Evolutionary conservation across 2,797 vertebrate species (phyloP).

Genomic region (Centroberyx gerrardi): DNA sequence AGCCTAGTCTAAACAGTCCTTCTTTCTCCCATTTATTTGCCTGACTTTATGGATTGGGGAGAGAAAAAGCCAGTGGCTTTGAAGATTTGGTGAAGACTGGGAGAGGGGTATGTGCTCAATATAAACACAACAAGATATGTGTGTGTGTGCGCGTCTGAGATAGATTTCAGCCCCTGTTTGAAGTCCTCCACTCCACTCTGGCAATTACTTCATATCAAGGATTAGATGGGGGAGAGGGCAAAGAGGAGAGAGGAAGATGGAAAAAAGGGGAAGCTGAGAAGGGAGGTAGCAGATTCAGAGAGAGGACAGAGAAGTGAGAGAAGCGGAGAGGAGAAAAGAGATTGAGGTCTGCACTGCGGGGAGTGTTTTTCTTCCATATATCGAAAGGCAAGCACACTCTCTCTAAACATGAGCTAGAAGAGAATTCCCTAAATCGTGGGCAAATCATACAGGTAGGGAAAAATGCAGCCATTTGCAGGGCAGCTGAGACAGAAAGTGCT

Average conservation of each 20-base stretch:
- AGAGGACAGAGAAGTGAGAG: constrained; percentile 50
- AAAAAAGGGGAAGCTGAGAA: constrained; percentile 54
- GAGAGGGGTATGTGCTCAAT: constrained; percentile 74
- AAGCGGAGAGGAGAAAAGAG: constrained; percentile 50
- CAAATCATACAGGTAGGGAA: constrained; percentile 39
- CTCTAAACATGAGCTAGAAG: constrained; percentile 53
- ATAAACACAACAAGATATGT: constrained; percentile 77
- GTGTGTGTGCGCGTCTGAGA: constrained; percentile 54
- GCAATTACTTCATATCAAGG: constrained; percentile 87
- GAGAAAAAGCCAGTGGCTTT: constrained; percentile 80
- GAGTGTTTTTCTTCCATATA: constrained; percentile 48
- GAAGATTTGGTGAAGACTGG: constrained; percentile 85
- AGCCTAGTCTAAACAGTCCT: constrained; percentile 65
- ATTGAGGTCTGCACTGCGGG: constrained; percentile 60
- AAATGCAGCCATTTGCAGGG: constrained; percentile 41
- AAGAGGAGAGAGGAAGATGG: constrained; percentile 64
- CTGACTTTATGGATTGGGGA: constrained; percentile 79
- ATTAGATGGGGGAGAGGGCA: constrained; percentile 82
- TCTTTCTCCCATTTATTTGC: constrained; percentile 79
- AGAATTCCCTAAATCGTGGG: constrained; percentile 48
- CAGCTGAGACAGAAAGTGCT: constrained; percentile 28
- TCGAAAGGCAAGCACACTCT: constrained; percentile 33
- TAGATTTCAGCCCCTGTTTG: constrained; percentile 81
- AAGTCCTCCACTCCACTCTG: constrained; percentile 82
- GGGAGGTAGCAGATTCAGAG: constrained; percentile 57